These are phyloP conservation scores for Onychomys torridus DNA, from an alignment of 2,797 vertebrate genomes.

Conservation along the genomic window DNA sequence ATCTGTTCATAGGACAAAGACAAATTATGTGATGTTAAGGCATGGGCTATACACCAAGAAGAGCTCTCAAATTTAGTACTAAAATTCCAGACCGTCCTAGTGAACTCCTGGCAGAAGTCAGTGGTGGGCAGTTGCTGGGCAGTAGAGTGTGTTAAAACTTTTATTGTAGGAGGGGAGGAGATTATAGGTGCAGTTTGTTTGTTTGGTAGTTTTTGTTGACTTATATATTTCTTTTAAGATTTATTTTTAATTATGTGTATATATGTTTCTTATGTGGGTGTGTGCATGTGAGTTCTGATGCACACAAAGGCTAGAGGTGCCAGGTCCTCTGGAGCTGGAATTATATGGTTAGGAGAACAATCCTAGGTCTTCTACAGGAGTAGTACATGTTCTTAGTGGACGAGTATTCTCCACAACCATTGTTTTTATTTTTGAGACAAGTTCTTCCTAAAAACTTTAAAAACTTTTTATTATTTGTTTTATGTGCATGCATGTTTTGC, in stretches of 20 bases:
- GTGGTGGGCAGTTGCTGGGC: not conserved
- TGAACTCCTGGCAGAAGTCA: not conserved
- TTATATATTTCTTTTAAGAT: not conserved
- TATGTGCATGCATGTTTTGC: not conserved
- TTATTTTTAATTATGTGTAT: not conserved
- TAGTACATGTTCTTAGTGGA: not conserved
- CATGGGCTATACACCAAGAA: not conserved
- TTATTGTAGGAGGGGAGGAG: not conserved
- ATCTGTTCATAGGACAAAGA: not conserved
- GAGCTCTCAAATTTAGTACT: not conserved
- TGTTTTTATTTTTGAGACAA: not conserved
- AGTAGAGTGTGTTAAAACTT: constrained; percentile 16
- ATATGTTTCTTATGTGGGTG: not conserved
- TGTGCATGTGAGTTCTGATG: not conserved
- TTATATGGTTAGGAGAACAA: not conserved
- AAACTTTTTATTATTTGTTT: not conserved
- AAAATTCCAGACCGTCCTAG: not conserved
- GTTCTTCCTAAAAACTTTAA: not conserved
- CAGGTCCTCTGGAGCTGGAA: not conserved
- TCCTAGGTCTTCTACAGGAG: not conserved
- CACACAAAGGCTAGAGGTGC: not conserved
- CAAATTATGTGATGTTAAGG: constrained; percentile 9
- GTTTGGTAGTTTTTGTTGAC: not conserved
- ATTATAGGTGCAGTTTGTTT: not conserved
- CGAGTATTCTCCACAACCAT: not conserved